Evolutionary conservation across 2,113 vertebrate genomes (phyloP).

Genomic region (Tetrao urogallus): DNA sequence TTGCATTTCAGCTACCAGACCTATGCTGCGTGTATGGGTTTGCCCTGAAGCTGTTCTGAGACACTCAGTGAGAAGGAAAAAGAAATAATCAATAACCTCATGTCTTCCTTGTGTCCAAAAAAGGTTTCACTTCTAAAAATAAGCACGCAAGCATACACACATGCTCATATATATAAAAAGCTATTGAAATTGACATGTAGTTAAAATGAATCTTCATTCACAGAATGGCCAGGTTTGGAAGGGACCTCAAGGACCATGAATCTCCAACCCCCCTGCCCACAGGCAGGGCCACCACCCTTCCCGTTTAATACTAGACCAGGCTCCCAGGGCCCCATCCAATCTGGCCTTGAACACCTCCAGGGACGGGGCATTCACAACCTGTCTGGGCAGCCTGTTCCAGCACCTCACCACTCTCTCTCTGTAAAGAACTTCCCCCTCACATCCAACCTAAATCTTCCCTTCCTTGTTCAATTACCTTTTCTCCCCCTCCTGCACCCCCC

Average conservation of each 20-base stretch:
- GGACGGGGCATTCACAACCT: too few relatives aligned
- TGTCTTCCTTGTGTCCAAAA: neutral
- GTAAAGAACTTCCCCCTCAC: too few relatives aligned
- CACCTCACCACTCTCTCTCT: too few relatives aligned
- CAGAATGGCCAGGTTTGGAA: too few relatives aligned
- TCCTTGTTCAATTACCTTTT: neutral
- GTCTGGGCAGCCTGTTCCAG: too few relatives aligned
- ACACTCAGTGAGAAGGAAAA: neutral
- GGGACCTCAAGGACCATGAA: too few relatives aligned
- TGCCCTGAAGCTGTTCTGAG: neutral
- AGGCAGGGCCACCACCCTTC: too few relatives aligned
- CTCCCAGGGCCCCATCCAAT: too few relatives aligned
- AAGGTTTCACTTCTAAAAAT: neutral
- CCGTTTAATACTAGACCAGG: too few relatives aligned
- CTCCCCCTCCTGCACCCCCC: fast-evolving
- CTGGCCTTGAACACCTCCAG: too few relatives aligned
- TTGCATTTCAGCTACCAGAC: neutral
- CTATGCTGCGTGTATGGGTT: neutral
- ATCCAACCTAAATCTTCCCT: too few relatives aligned
- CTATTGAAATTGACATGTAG: neutral
- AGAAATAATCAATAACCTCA: neutral
- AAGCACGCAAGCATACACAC: neutral
- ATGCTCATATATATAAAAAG: neutral
- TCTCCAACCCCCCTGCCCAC: too few relatives aligned
- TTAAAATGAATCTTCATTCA: neutral